phyloP scores from a whole-genome alignment of 2,797 vertebrate species.

The Lepus oiostolus region DNA sequence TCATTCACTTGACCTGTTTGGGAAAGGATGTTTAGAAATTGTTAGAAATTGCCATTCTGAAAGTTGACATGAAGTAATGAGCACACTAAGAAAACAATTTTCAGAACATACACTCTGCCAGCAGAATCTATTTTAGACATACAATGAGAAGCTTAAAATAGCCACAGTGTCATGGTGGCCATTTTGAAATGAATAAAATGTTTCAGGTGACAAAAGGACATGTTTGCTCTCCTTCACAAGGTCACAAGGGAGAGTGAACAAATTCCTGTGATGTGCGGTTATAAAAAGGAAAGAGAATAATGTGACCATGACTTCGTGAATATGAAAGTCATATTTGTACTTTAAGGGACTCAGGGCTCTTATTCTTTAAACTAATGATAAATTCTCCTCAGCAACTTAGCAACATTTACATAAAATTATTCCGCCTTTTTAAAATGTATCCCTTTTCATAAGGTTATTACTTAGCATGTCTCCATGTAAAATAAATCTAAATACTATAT shows the following conservation, averaged over 20 bases:
- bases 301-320: neutral
- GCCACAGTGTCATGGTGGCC: conserved; percentile 52
- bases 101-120: conserved; percentile 58
- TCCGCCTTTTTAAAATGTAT: conserved; percentile 53
- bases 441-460: conserved; percentile 74
- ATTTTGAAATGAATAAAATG: conserved; percentile 76
- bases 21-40: conserved; percentile 57
- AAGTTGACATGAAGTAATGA: conserved; percentile 74
- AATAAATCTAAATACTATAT: conserved; percentile 71
- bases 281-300: neutral
- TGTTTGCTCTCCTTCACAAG: conserved; percentile 72
- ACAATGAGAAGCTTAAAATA: conserved; percentile 82
- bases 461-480: conserved; percentile 58
- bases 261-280: conserved; percentile 52
- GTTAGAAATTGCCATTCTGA: conserved; percentile 67
- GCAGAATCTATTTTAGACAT: conserved; percentile 80
- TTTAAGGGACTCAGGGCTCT: conserved; percentile 73
- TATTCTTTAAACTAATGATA: conserved; percentile 67
- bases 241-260: conserved; percentile 68
- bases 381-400: conserved; percentile 59
- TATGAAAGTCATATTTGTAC: conserved; percentile 56
- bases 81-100: conserved; percentile 64
- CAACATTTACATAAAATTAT: conserved; percentile 71
- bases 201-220: conserved; percentile 75
- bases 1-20: conserved; percentile 68